Conservation (phyloP, 2,888 invertebrate species). For the Elegia similella region DNA sequence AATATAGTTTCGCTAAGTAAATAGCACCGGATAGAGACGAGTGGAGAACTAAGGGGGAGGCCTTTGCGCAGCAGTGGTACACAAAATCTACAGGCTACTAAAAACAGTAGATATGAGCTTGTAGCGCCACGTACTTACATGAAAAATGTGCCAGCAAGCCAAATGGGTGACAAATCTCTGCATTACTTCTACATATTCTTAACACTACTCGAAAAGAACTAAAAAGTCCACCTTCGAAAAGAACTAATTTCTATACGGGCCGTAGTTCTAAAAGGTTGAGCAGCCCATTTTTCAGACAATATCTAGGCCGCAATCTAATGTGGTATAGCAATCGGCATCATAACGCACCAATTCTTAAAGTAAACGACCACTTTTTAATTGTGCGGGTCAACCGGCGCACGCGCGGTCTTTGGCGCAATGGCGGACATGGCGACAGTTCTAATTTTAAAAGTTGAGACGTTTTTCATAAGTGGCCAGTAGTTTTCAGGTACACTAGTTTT, state of each 20-base stretch:
- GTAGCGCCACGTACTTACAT: too few species aligned
- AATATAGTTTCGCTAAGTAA: too few species aligned
- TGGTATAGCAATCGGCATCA: constrained; percentile 58
- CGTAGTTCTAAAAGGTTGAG: constrained; percentile 37
- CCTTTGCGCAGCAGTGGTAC: too few species aligned
- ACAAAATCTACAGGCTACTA: too few species aligned
- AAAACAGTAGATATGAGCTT: too few species aligned
- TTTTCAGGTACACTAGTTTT: not conserved
- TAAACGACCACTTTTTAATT: constrained; percentile 72
- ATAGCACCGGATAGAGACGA: too few species aligned
- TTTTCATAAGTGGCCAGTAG: not conserved
- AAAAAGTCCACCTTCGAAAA: too few species aligned
- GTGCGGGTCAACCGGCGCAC: constrained; percentile 60
- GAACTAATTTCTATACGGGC: constrained; percentile 2
- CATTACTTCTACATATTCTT: too few species aligned
- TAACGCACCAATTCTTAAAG: constrained; percentile 66
- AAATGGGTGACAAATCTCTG: too few species aligned
- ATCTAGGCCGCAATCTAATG: constrained; percentile 74
- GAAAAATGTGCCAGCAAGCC: too few species aligned
- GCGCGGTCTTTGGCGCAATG: constrained; percentile 36
- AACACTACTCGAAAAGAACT: too few species aligned
- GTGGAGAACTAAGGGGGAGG: too few species aligned
- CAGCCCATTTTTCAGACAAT: constrained; percentile 57
- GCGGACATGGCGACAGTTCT: constrained; percentile 15
- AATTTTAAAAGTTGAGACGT: not conserved